Evolutionary conservation across 2,888 invertebrate genomes (phyloP), one percentile per base, ranked within the genome.

Genomic region (Idaea biselata): DNA sequence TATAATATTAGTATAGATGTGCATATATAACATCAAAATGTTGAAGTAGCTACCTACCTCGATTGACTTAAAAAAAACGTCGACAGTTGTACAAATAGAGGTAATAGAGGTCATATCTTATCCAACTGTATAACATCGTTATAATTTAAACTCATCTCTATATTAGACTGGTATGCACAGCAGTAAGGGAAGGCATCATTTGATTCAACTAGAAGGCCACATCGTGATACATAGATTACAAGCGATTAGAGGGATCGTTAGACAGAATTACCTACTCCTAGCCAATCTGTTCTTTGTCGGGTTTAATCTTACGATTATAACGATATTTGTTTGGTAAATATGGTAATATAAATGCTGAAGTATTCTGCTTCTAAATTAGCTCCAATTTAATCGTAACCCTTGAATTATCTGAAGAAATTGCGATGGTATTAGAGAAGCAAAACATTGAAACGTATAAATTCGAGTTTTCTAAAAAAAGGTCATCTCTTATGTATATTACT

Each of bases 181-280:
- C 62, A 63, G 60, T 63, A 62, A 60, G 63, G 68, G 67, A 64
- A 68, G 65, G 65, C 60, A 60, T 60, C 64, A 67, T 68, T 67
- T 62, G 67, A 70, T 70, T 63, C 44, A 66, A 64, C 66, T 62
- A 66, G 68, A 70, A 70, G 70, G 68, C 65, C 68, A 66, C 61
- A 59, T 68, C 70, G 70, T 70, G 68, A 68, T 61, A 63, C 64
- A 59, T 61, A 67, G 63, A 68, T 70, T 67, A 70, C 64, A 66
- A 65, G 60, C 58, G 64, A 67, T 70, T 68, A 70, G 70, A 63
- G 63, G 55, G 65, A 64, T 66, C 66, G 68, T 70, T 68, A 68
- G 58, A 64, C 63, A 59, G 61, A 65, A 68, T 64, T 65, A 67
- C 60, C 64, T 32, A 62, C 63, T 68, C 63, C 60, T 64, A 67